phyloP scores from a whole-genome alignment of 2,113 vertebrate genomes.

The Pollimyrus isidori region DNA sequence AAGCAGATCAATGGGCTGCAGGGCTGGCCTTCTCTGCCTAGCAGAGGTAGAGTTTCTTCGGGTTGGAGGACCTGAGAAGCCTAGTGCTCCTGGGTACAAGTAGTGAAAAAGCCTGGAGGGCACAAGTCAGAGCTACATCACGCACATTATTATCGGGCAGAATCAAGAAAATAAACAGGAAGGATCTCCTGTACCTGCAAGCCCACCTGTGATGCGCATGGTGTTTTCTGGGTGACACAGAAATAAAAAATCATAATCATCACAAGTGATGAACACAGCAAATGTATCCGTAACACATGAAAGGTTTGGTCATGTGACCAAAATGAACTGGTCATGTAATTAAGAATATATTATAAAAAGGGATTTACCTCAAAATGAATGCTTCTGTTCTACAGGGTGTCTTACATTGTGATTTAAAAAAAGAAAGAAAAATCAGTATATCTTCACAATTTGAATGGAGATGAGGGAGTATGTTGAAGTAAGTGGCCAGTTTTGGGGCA shows the following conservation, averaged over 20 bases:
- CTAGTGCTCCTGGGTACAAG: conserved; percentile 91
- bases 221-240: not conserved
- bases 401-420: not conserved
- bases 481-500: not conserved
- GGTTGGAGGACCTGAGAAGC: conserved; percentile 83
- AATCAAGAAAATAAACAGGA: not conserved
- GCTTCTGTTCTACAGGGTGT: not conserved
- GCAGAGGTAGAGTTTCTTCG: conserved; percentile 77
- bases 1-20: conserved; percentile 84
- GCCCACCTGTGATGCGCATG: not conserved
- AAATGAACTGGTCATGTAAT: not conserved
- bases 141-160: not conserved
- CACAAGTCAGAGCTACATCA: conserved; percentile 11
- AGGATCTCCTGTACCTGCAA: not conserved
- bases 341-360: not conserved
- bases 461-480: not conserved
- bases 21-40: conserved; percentile 80
- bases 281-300: not conserved
- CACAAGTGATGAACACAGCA: not conserved
- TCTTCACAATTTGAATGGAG: not conserved
- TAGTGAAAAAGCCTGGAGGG: conserved; percentile 74
- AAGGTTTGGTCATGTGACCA: not conserved
- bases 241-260: not conserved
- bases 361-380: not conserved
- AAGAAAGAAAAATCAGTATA: not conserved